Percentiles rank a stretch among this genome's conserved stretches.
Evolutionary conservation across 2,888 invertebrate species (phyloP).

Genomic region (Cerastis rubricosa): DNA sequence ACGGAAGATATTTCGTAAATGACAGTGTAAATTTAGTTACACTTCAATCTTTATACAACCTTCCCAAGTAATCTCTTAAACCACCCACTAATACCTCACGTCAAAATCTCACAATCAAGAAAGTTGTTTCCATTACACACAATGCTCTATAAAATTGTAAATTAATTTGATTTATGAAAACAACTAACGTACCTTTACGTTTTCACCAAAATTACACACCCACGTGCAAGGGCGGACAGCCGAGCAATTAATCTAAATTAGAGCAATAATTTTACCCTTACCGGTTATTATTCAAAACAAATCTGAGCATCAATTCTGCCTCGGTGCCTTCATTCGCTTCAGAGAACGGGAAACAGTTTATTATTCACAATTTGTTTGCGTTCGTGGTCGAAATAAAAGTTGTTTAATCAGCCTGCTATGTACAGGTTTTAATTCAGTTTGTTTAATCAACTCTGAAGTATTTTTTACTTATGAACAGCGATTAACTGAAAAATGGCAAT

Average conservation of each 20-base stretch:
- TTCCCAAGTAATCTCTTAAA: constrained; percentile 6
- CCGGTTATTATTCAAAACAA: constrained; percentile 74
- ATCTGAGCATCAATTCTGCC: constrained; percentile 64
- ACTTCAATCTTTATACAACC: not conserved
- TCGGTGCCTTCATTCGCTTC: constrained; percentile 60
- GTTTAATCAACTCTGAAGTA: constrained; percentile 14
- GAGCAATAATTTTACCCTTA: constrained; percentile 84
- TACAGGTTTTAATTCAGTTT: constrained; percentile 22
- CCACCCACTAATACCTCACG: constrained; percentile 40
- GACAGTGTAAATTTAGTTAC: not conserved
- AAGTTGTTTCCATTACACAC: constrained; percentile 40
- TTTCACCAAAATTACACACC: constrained; percentile 73
- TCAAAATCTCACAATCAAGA: constrained; percentile 23
- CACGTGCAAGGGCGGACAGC: constrained; percentile 74
- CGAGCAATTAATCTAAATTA: constrained; percentile 85
- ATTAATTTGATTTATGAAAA: constrained; percentile 74
- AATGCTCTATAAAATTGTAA: constrained; percentile 58
- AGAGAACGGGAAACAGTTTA: constrained; percentile 57
- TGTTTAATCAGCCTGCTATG: constrained; percentile 53
- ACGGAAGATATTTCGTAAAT: no score
- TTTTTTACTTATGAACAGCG: not conserved
- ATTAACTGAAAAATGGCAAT: not conserved
- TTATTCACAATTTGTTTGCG: constrained; percentile 63
- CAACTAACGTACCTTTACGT: constrained; percentile 64
- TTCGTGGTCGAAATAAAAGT: constrained; percentile 46